A percentile compares a stretch with the other conserved stretches of the same genome.
These are phyloP conservation scores for Pao palembangensis DNA, from an alignment of 2,113 vertebrate species.

Conservation along the genomic window DNA sequence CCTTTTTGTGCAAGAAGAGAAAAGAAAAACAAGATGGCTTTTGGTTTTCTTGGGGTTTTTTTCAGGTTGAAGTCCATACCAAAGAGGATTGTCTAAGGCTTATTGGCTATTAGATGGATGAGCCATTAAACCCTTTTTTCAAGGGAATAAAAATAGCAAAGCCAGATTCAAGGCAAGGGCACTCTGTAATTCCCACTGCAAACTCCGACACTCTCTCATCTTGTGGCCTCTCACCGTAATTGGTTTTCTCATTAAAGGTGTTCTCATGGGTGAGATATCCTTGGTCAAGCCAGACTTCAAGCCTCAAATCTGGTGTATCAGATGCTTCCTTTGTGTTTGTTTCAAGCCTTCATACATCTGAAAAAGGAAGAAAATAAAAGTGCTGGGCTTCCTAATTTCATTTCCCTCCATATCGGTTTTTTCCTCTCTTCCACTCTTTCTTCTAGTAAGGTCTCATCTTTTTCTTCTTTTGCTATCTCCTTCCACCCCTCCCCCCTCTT, in stretches of 20 bases:
- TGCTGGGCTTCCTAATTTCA: slow-evolving; percentile 19
- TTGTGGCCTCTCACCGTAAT: slow-evolving; percentile 62
- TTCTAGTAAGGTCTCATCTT: slow-evolving; percentile 10
- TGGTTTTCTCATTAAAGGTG: slow-evolving; percentile 64
- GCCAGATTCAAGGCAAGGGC: slow-evolving; percentile 50
- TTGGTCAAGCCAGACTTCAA: slow-evolving; percentile 26
- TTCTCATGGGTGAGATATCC: slow-evolving; percentile 48
- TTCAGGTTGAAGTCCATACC: slow-evolving; percentile 25
- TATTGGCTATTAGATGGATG: slow-evolving; percentile 65
- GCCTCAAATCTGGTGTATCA: slow-evolving; percentile 42
- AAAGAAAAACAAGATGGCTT: slow-evolving; percentile 23
- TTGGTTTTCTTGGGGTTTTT: slow-evolving; percentile 11
- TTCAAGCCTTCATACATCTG: slow-evolving; percentile 27
- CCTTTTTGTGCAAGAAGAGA: not conserved
- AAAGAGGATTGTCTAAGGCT: slow-evolving; percentile 53
- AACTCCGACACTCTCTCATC: slow-evolving; percentile 56
- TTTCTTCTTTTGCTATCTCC: slow-evolving; percentile 15
- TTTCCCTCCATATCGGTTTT: slow-evolving; percentile 9
- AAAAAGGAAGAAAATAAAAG: slow-evolving; percentile 26
- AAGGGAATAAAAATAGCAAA: slow-evolving; percentile 30
- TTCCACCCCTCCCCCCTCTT: slow-evolving; percentile 4
- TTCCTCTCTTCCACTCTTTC: slow-evolving; percentile 2
- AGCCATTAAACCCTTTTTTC: slow-evolving; percentile 51
- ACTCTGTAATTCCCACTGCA: slow-evolving; percentile 48
- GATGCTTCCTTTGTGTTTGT: slow-evolving; percentile 42